Base-by-base conservation (phyloP, 2,113 vertebrate genomes). In the Poeciliopsis occidentalis region DNA sequence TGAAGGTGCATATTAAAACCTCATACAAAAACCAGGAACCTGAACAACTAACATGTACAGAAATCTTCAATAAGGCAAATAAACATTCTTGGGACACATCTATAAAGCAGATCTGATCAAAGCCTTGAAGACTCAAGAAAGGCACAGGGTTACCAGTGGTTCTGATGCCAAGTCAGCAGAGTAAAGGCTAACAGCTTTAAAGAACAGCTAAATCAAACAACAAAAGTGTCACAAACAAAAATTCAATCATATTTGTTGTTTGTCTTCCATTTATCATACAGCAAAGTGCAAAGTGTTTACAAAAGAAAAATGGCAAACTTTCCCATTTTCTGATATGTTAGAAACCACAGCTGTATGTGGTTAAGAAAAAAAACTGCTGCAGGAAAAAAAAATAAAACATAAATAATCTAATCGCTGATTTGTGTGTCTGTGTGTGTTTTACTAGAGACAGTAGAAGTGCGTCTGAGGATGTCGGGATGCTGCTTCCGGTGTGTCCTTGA, bases 361-460 rank as follows among this genome's bases (percentile, higher is more conserved):
- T 47, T 47, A 24, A 57, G 51, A 57, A 57, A 57, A 1, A 57
- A 57, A 22, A 57, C 51, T 54, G 51, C 22, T 24, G 1, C 51
- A 54, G 22, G 22, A n/a, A 17, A 24, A 54, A n/a, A 24, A 57
- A 24, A 47, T 19, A 6, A 3, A n/a, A n/a, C 2, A n/a, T n/a
- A n/a, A n/a, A n/a, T n/a, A n/a, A n/a, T n/a, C n/a, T n/a, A 7
- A 57, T 30, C 60, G 15, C 39, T 30, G 17, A 17, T 69, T 27
- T 32, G 27, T 44, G 19, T 78, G 64, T 27, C 27, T 68, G 29
- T 66, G 62, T 37, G 32, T 34, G 61, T 80, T 71, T 92, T 95
- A 98, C 98, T 97, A 13, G 97, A 94, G 1, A 91, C 86, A 0
- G 94, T 71, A 54, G 97, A 97, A 17, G 96, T 94, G n/a, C 96